Percentiles rank a stretch among this genome's conserved stretches.
Evolutionary conservation across 2,797 vertebrate species (phyloP).

Genomic region (Taeniopygia guttata): DNA sequence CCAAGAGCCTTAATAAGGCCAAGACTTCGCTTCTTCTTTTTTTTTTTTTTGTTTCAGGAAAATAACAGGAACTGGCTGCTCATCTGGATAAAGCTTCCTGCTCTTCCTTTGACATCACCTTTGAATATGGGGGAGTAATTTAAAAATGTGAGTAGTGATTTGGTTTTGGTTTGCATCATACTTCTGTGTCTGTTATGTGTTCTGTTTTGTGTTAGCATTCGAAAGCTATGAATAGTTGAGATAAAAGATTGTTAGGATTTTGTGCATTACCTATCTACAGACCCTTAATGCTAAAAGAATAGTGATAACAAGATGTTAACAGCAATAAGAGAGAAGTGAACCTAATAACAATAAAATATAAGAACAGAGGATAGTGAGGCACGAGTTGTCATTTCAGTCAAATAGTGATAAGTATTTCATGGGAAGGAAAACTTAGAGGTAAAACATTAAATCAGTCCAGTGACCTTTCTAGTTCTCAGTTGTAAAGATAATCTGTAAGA

Average conservation of each 20-base stretch:
- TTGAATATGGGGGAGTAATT: neutral
- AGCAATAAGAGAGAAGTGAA: neutral
- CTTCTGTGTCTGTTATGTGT: neutral
- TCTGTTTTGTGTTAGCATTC: neutral
- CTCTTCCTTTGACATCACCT: neutral
- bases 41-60: neutral
- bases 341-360: neutral
- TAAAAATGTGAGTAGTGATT: neutral
- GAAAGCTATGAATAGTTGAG: neutral
- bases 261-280: neutral
- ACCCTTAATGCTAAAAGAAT: neutral
- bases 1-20: neutral
- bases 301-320: neutral
- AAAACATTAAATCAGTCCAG: neutral
- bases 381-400: neutral
- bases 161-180: accelerated
- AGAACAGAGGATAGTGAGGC: neutral
- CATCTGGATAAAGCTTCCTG: neutral
- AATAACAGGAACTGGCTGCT: neutral
- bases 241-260: neutral
- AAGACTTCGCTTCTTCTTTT: neutral
- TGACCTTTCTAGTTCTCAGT: neutral
- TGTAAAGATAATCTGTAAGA: neutral
- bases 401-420: neutral
- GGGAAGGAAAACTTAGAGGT: neutral